Conservation (phyloP, 2,888 invertebrate species). For the Cheilosia scutellata region DNA sequence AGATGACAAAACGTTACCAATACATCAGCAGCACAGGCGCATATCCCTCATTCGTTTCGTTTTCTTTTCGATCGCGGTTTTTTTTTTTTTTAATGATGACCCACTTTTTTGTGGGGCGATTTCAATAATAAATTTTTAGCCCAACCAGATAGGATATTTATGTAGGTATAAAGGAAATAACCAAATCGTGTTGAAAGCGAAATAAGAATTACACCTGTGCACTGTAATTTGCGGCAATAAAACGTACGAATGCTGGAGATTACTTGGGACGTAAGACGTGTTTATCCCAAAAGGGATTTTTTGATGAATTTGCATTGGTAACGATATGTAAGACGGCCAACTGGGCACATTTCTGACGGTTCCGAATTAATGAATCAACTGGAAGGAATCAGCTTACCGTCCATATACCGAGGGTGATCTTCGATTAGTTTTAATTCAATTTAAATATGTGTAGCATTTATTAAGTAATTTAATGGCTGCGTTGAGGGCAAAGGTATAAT, state of each 20-base stretch:
- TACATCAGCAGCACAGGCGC: neutral
- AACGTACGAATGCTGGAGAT: slow-evolving; percentile 52
- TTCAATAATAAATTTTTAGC: slow-evolving; percentile 2
- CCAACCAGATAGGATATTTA: neutral
- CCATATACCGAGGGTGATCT: no score
- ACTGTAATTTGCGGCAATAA: slow-evolving; percentile 67
- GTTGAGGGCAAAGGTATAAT: no score
- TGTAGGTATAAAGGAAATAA: neutral
- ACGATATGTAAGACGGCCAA: no score
- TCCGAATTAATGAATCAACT: no score
- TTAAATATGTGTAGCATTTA: no score
- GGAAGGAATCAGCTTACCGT: no score
- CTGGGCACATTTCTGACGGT: no score
- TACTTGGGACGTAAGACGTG: neutral
- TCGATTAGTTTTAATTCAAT: no score
- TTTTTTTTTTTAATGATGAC: slow-evolving; percentile 15
- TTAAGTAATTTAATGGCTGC: no score
- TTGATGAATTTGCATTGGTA: no score
- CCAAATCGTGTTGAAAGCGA: neutral
- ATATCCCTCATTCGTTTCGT: slow-evolving; percentile 4
- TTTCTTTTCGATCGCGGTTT: slow-evolving; percentile 10
- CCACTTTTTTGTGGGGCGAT: slow-evolving; percentile 32
- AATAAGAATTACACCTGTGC: slow-evolving; percentile 44
- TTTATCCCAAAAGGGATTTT: no score
- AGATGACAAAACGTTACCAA: slow-evolving; percentile 30